A percentile compares a stretch with the other conserved stretches of the same genome.
Conservation (phyloP, 2,113 vertebrate genomes). For the Stigmatopora argus region DNA sequence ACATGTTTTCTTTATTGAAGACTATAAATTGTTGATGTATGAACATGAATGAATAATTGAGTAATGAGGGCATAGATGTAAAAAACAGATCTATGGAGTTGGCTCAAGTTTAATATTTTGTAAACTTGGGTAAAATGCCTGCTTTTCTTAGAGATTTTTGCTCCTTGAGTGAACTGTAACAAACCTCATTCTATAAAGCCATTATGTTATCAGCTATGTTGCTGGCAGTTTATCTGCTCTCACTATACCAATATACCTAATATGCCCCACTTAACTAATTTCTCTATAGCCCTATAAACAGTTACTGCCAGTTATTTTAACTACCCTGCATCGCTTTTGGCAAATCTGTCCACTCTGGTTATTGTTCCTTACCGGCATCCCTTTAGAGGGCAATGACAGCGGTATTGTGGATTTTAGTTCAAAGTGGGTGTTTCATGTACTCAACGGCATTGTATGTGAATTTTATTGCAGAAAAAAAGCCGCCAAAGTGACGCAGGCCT, state of each 20-base stretch:
- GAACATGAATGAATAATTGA: background rate
- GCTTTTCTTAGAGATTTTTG: background rate
- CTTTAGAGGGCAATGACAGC: constrained; percentile 22
- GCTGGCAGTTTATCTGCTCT: constrained; percentile 13
- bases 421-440: constrained; percentile 17
- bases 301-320: constrained; percentile 30
- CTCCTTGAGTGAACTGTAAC: background rate
- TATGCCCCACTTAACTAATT: constrained; percentile 14
- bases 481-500: background rate
- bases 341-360: constrained; percentile 32
- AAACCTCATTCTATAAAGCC: constrained; percentile 9
- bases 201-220: constrained; percentile 12
- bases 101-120: background rate
- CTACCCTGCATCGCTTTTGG: constrained; percentile 18
- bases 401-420: constrained; percentile 24
- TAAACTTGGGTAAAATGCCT: background rate
- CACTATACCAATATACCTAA: constrained; percentile 7
- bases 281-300: constrained; percentile 31
- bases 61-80: background rate
- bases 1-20: background rate
- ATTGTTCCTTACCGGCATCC: constrained; percentile 33
- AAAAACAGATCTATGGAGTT: background rate
- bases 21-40: background rate
- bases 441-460: constrained; percentile 36
- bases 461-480: constrained; percentile 48